Evolutionary conservation across 2,888 invertebrate genomes (phyloP), one percentile per base, ranked within the genome.

Genomic region (Phorcus lineatus): DNA sequence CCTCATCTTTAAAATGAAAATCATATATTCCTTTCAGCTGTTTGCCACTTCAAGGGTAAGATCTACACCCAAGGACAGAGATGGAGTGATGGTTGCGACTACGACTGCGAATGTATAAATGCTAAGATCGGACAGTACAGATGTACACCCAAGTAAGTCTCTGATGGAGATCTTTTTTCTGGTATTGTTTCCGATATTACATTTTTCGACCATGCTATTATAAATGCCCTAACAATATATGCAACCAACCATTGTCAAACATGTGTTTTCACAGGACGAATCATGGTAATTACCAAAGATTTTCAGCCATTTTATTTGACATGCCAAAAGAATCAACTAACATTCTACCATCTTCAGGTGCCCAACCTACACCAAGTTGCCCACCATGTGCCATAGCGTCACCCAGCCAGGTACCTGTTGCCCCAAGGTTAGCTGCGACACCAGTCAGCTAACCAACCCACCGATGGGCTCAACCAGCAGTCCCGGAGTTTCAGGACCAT

Each of bases 281-380:
- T n/a, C n/a, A n/a, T n/a, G n/a, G n/a, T n/a, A n/a, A n/a, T n/a
- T n/a, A n/a, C n/a, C n/a, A 36, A 24, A 4, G 47, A 47, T 47
- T 47, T 11, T n/a, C 13, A 22, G n/a, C 57, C 22, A 57, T n/a
- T 3, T 11, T 11, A 9, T 57, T 57, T 57, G n/a, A n/a, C n/a
- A n/a, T n/a, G n/a, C n/a, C n/a, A n/a, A n/a, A n/a, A n/a, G n/a
- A n/a, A n/a, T n/a, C n/a, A n/a, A n/a, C n/a, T n/a, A n/a, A n/a
- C n/a, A n/a, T n/a, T n/a, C n/a, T n/a, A n/a, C 9, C 1, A 57
- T 28, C n/a, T 3, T 11, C 80, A 87, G 87, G 76, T 87, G 87
- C 77, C 85, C 87, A 70, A 78, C 82, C 11, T 87, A 81, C 81
- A 85, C 86, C 19, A 85, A 84, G 40, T 83, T 88, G 47, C 87